phyloP scores from a whole-genome alignment of 30 jellyfish, hydroid and myxozoan genomes.

The Nemopilema nomurai region DNA sequence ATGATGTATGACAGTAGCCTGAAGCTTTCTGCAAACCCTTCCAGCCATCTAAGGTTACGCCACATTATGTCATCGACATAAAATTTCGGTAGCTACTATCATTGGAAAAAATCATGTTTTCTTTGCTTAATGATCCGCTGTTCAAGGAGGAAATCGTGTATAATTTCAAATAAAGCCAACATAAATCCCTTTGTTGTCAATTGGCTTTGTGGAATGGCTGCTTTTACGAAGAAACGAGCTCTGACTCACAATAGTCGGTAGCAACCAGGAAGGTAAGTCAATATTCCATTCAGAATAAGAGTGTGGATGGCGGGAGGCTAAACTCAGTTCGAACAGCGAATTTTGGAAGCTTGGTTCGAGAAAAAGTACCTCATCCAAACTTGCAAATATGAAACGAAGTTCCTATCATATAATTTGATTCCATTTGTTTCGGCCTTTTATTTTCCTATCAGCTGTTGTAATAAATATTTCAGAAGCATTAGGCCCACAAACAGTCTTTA shows the following conservation, averaged over 20 bases:
- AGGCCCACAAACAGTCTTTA: neutral
- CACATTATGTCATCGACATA: neutral
- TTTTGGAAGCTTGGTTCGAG: neutral
- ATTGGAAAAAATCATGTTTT: too few relatives aligned
- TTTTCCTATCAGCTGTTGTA: neutral
- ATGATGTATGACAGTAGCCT: too few relatives aligned
- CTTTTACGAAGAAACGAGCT: too few relatives aligned
- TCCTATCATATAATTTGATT: neutral
- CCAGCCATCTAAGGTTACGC: neutral
- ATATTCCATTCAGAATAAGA: neutral
- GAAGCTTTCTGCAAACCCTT: too few relatives aligned
- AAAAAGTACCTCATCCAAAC: neutral
- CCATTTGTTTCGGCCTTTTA: neutral
- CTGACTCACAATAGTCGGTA: neutral
- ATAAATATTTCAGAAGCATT: neutral
- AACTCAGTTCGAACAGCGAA: neutral
- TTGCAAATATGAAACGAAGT: neutral
- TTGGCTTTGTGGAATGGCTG: too few relatives aligned
- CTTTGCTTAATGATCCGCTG: too few relatives aligned
- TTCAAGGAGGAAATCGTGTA: too few relatives aligned
- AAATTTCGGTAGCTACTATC: neutral
- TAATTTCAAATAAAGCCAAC: too few relatives aligned
- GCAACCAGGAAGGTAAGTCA: neutral
- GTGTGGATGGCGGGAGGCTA: neutral
- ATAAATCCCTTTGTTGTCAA: too few relatives aligned